Percentiles rank a stretch among this genome's conserved stretches.
These are phyloP conservation scores for Oligia fasciuncula DNA, from an alignment of 2,888 invertebrate genomes.

Conservation along the genomic window DNA sequence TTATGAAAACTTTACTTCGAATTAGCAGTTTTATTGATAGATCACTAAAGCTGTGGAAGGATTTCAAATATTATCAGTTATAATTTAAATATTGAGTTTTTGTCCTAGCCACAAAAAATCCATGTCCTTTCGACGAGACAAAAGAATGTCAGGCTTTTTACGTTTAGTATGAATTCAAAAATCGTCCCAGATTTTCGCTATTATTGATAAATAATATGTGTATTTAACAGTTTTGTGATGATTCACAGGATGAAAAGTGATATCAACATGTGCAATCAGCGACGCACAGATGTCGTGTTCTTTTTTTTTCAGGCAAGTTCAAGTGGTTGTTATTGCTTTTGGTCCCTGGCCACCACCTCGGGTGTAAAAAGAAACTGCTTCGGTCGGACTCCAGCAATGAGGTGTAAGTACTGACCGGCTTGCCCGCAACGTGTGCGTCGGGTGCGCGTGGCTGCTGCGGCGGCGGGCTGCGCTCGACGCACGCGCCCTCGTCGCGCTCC, in stretches of 20 bases:
- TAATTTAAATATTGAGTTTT: too few species aligned
- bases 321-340: not conserved
- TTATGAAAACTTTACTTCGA: too few species aligned
- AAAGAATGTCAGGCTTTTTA: not conserved
- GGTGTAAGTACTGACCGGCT: conserved; percentile 70
- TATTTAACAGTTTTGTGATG: not conserved
- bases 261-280: not conserved
- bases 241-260: too few species aligned
- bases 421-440: conserved; percentile 67
- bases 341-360: not conserved
- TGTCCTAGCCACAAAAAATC: too few species aligned
- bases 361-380: not conserved
- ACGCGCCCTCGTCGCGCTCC: conserved; percentile 83
- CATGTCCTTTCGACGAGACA: not conserved
- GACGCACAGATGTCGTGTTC: not conserved
- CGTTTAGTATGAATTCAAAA: not conserved
- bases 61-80: too few species aligned
- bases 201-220: not conserved
- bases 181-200: not conserved
- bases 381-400: not conserved
- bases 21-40: too few species aligned
- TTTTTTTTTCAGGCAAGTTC: not conserved
- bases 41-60: too few species aligned
- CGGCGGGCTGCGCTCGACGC: conserved; percentile 78
- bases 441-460: conserved; percentile 72